Base-by-base conservation (phyloP, 2,888 invertebrate genomes). In the Hypselothyrea guttata region DNA sequence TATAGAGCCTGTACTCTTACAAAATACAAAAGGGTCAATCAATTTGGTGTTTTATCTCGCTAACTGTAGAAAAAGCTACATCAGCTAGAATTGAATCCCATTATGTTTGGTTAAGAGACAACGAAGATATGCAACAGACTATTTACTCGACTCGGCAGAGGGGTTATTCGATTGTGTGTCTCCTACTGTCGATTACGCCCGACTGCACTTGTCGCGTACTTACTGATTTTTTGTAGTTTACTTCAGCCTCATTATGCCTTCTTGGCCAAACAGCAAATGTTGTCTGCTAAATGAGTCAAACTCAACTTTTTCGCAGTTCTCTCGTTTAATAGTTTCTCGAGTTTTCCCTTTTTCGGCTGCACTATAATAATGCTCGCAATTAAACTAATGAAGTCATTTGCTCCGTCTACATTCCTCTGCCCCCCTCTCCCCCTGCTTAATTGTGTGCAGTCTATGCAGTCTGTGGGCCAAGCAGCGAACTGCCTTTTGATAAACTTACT, bases 331-430 rank as follows among this genome's bases (percentile, higher is more conserved):
- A 22, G 22, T 22, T 38, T 38, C 7, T 16, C 34, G 27, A n/a
- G 15, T 18, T 35, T 1, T 16, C 33, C 27, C 59, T 63, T 59
- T 56, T 65, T 59, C 35, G 53, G 55, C 5, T 57, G 53, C 44
- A 47, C 65, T 64, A 51, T 75, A 83, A 81, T 71, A 83, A 68
- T 82, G 75, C 57, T 75, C 73, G 81, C 75, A 81, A 81, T 85
- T 85, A 79, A 85, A 85, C 76, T 79, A 85, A 85, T 79, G 85
- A 81, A 81, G 86, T 65, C 84, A 76, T 79, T 79, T 73, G 53
- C 66, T 30, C 34, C 40, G 27, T 53, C 42, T 28, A 31, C 27
- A 58, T 54, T 30, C 22, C 13, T 31, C 2, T 2, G 7, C 12
- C 8, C 18, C 4, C 31, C 28, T n/a, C 5, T 4, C 11, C 1